Evolutionary conservation across 2,113 vertebrate species (phyloP).

Genomic region (Anser cygnoides): DNA sequence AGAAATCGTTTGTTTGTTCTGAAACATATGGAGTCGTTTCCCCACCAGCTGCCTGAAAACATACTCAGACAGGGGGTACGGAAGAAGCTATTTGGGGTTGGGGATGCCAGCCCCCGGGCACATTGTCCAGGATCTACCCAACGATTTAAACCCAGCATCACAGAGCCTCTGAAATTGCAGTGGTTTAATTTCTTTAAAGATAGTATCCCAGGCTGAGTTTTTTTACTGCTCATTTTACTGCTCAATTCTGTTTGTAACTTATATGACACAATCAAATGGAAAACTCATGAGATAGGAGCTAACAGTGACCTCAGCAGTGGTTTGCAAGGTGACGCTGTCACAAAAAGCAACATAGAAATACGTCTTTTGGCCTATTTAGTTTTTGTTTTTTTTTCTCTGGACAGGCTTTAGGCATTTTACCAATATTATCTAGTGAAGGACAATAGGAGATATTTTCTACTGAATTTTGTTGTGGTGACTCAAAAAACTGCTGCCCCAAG

Average conservation of each 20-base stretch:
- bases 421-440: neutral
- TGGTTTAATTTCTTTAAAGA: neutral
- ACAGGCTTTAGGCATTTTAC: neutral
- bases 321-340: slow-evolving; percentile 4
- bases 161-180: neutral
- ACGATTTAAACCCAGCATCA: neutral
- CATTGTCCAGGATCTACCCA: neutral
- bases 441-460: neutral
- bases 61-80: neutral
- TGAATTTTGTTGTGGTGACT: neutral
- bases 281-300: neutral
- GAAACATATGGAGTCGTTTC: neutral
- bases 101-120: neutral
- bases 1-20: neutral
- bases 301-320: rapidly evolving
- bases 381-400: neutral
- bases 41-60: neutral
- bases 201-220: neutral
- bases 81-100: neutral
- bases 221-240: slow-evolving; percentile 24
- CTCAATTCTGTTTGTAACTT: slow-evolving; percentile 12
- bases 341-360: neutral
- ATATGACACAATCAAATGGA: neutral
- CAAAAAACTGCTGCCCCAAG: neutral
- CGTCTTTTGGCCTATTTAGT: neutral